These are phyloP conservation scores for Rhyacophila brunnea DNA, from an alignment of 1,140 invertebrate genomes.

Conservation along the genomic window DNA sequence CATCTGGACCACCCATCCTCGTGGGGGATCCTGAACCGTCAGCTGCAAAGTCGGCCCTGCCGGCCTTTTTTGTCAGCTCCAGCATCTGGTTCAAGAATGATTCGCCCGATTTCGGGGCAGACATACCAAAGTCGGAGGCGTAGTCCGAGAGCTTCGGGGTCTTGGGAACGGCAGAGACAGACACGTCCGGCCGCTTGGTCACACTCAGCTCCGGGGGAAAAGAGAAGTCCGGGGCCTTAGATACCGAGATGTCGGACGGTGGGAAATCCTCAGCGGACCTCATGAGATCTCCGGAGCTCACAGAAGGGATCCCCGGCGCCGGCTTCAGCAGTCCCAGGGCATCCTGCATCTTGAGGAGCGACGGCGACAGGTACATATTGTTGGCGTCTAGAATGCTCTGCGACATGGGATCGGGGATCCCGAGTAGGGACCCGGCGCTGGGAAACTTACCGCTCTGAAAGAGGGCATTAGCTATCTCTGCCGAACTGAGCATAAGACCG, in stretches of 20 bases:
- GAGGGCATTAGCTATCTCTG: slow-evolving; percentile 61
- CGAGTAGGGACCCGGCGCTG: slow-evolving; percentile 54
- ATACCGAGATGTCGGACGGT: slow-evolving; percentile 46
- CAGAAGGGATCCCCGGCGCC: slow-evolving; percentile 45
- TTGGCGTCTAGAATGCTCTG: slow-evolving; percentile 67
- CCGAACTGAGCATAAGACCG: slow-evolving; percentile 59
- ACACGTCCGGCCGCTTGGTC: slow-evolving; percentile 31
- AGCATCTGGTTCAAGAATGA: slow-evolving; percentile 54
- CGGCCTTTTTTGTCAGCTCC: slow-evolving; percentile 53
- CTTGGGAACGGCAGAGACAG: slow-evolving; percentile 30
- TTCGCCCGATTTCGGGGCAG: slow-evolving; percentile 42
- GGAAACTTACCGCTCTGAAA: slow-evolving; percentile 62
- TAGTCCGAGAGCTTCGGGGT: slow-evolving; percentile 29
- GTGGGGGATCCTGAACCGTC: slow-evolving; percentile 45
- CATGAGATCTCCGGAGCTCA: slow-evolving; percentile 49
- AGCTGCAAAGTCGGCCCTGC: slow-evolving; percentile 48
- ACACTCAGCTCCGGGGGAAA: slow-evolving; percentile 28
- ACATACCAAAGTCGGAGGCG: slow-evolving; percentile 44
- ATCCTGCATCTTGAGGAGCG: slow-evolving; percentile 55
- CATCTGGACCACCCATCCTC: slow-evolving; percentile 47
- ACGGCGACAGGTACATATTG: slow-evolving; percentile 64
- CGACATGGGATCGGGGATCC: slow-evolving; percentile 66
- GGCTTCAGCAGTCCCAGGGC: slow-evolving; percentile 47
- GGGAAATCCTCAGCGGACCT: slow-evolving; percentile 52
- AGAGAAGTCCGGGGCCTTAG: slow-evolving; percentile 40